Base-by-base conservation (phyloP, 2,888 invertebrate genomes). In the Scaptomyza cyrtandrae region DNA sequence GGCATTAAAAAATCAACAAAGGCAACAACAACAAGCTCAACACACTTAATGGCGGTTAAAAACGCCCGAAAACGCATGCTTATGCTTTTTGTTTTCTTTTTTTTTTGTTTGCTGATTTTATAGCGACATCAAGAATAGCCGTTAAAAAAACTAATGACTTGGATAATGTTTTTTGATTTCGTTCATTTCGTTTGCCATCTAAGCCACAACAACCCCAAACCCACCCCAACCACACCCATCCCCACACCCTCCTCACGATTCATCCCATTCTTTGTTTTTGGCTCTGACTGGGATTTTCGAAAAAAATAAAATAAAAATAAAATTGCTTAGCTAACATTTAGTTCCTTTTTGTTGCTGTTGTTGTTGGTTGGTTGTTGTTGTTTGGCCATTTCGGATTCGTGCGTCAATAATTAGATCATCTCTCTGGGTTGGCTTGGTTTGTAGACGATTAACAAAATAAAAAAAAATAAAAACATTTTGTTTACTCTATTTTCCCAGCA, bases 391-490 rank as follows among this genome's bases (percentile, higher is more conserved):
- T 82, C 75, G 72, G 82, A 86, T 85, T 86, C 83, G 83, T 83
- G 83, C 83, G 83, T 83, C 83, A 83, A 84, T 83, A 83, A 83
- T 83, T 83, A 83, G 83, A 83, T 83, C 83, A 83, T 86, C 83
- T 86, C 83, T 80, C 79, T 74, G 69, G 62, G 83, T 70, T 75
- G 72, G 69, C 65, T 86, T 3, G 2, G 24, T 81, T 79, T 78
- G 74, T 77, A 59, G 80, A 71, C 82, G 86, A 85, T 87, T 85
- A 87, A 75, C 83, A 64, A 79, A n/a, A n/a, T n/a, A n/a, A n/a
- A n/a, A n/a, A n/a, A n/a, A n/a, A n/a, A n/a, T n/a, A n/a, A 13
- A 78, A 35, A 35, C 19, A 35, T 13, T 13, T 66, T 58, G 29
- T 62, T 75, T 67, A 67, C 71, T 55, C 65, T 49, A 49, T 65